Base-by-base conservation (phyloP, 2,797 vertebrate genomes). In the Myripristis murdjan region DNA sequence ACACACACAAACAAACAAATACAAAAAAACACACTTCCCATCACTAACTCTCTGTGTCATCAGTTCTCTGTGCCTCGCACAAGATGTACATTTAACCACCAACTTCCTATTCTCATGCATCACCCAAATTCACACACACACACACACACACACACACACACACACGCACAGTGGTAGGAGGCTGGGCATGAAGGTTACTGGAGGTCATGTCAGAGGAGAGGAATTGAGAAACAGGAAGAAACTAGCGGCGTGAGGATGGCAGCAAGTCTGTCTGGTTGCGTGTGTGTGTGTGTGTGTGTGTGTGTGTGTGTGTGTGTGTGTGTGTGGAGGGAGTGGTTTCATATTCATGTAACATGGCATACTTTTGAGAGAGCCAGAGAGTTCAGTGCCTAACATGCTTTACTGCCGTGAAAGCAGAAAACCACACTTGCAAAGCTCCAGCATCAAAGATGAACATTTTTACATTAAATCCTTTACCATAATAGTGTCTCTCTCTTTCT, bases 91-190 rank as follows among this genome's bases (percentile, higher is more conserved):
- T 62, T 69, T 22, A 58, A 63, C 51, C 55, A 18, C 16, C 33
- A n/a, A 18, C 52, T 63, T 37, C 46, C 18, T 31, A 10, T 14
- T 51, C 26, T 61, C 14, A 41, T 64, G 65, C 47, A 14, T 67
- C 26, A 62, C 46, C 12, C 49, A n/a, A n/a, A n/a, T n/a, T n/a
- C 65, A 69, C 37, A 39, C 14, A 56, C 16, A 55, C 46, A 14
- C 41, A 72, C 31, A 11, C 57, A 41, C 1, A 48, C 56, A 47
- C 49, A 76, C 60, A 75, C 64, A 73, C 57, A 41, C 1, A 48
- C 56, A 47, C 49, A 76, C 60, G 75, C 64, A 73, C 48, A 15
- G n/a, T 12, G 15, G 9, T 43, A 31, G 23, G 10, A 51, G 48
- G 24, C 43, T 59, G 57, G 39, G 5, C n/a, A 44, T 11, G 26